A percentile compares a stretch with the other conserved stretches of the same genome.
Evolutionary conservation across 2,113 vertebrate species (phyloP).

Genomic region (Cepphus grylle): DNA sequence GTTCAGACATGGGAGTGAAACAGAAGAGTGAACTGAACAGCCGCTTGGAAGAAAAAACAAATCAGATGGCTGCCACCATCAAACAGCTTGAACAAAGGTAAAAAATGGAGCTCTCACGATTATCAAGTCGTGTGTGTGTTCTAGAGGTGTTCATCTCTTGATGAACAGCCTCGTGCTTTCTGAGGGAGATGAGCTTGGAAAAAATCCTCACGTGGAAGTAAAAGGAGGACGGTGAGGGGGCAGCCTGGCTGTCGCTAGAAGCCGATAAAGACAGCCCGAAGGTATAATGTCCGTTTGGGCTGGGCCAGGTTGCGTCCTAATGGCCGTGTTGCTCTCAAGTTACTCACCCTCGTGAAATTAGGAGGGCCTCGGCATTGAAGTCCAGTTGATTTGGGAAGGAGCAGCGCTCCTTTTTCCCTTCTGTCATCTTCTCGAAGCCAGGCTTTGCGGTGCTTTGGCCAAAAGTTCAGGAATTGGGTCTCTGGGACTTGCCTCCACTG

Average conservation of each 20-base stretch:
- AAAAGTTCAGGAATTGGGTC: neutral
- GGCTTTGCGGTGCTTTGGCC: neutral
- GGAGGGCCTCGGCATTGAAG: neutral
- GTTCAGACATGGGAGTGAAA: constrained; percentile 85
- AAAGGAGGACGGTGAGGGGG: neutral
- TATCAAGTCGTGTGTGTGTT: neutral
- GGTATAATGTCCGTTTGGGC: neutral
- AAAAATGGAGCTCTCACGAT: neutral
- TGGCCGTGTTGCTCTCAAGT: rapidly evolving
- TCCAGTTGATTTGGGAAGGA: neutral
- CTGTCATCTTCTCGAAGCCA: neutral
- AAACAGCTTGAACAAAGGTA: constrained; percentile 97
- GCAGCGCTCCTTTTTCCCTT: neutral
- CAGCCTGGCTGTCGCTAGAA: neutral
- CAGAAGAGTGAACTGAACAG: constrained; percentile 92
- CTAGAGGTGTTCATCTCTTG: no score
- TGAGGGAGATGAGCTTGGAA: neutral
- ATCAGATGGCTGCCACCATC: constrained; percentile 93
- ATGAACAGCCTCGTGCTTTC: neutral
- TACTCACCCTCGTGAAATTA: neutral
- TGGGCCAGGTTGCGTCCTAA: neutral
- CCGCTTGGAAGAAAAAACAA: constrained; percentile 94
- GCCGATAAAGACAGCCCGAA: neutral
- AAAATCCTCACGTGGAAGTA: neutral
- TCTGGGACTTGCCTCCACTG: neutral